Conservation (phyloP, 2,113 vertebrate species). For the Rostratula benghalensis region DNA sequence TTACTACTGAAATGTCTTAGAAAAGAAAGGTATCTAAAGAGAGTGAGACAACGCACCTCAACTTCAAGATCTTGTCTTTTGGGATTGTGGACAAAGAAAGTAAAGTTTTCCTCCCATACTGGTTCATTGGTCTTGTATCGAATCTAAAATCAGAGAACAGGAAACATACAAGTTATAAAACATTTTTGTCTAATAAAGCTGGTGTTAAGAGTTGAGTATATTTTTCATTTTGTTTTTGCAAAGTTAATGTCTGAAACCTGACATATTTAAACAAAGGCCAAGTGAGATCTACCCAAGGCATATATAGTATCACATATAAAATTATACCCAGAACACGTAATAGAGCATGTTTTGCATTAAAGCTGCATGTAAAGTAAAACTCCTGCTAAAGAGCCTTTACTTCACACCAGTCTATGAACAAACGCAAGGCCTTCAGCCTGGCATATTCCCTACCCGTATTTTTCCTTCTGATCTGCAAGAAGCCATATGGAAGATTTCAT, state of each 20-base stretch:
- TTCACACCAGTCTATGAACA: neutral
- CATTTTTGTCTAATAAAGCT: neutral
- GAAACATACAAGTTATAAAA: neutral
- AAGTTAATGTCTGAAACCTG: neutral
- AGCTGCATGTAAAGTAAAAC: neutral
- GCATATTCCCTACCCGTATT: neutral
- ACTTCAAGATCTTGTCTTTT: constrained; percentile 89
- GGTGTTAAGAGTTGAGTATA: neutral
- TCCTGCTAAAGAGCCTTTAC: neutral
- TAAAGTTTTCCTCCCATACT: constrained; percentile 94
- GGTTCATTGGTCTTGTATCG: constrained; percentile 93
- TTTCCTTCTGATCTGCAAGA: neutral
- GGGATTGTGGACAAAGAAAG: constrained; percentile 95
- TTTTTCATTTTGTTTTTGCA: neutral
- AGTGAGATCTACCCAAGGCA: neutral
- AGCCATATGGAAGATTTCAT: neutral
- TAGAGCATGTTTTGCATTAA: neutral
- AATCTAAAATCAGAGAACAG: constrained; percentile 72
- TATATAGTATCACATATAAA: neutral
- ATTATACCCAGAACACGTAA: neutral
- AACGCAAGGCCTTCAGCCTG: neutral
- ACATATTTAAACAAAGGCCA: neutral
- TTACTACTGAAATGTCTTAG: neutral
- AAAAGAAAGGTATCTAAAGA: neutral
- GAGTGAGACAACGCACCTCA: constrained; percentile 79